Conservation (phyloP, 2,797 vertebrate genomes). For the Lycodopsis pacificus region DNA sequence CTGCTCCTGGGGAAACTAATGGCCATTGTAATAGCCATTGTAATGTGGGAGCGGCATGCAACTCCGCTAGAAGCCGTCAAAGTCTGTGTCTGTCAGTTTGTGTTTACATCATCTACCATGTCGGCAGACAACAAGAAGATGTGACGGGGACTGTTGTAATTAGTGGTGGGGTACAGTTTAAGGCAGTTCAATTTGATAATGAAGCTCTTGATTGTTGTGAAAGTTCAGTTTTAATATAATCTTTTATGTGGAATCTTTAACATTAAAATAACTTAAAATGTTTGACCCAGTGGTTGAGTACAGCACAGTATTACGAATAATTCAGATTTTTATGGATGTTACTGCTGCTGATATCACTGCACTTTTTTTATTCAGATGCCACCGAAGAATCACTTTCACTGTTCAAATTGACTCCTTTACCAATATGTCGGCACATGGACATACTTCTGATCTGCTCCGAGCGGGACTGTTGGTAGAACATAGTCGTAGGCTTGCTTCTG, state of each 20-base stretch:
- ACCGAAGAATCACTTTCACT: not conserved
- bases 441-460: not conserved
- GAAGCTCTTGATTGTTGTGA: not conserved
- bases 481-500: not conserved
- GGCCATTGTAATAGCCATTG: conserved; percentile 63
- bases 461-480: not conserved
- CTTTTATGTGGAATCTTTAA: no score
- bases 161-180: conserved; percentile 8
- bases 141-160: conserved; percentile 31
- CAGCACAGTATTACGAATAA: not conserved
- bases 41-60: conserved; percentile 76
- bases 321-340: not conserved
- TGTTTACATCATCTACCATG: conserved; percentile 24
- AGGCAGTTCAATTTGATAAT: conserved; percentile 5
- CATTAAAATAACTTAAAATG: no score
- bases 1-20: conserved; percentile 68
- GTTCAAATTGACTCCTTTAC: not conserved
- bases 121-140: conserved; percentile 15
- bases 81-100: conserved; percentile 35
- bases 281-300: no score
- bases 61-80: conserved; percentile 38
- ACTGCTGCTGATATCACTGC: not conserved
- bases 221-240: conserved; percentile 6
- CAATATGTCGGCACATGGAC: no score
- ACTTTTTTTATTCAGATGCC: not conserved